Conservation (phyloP, 2,797 vertebrate genomes). For the Macrochelys suwanniensis region DNA sequence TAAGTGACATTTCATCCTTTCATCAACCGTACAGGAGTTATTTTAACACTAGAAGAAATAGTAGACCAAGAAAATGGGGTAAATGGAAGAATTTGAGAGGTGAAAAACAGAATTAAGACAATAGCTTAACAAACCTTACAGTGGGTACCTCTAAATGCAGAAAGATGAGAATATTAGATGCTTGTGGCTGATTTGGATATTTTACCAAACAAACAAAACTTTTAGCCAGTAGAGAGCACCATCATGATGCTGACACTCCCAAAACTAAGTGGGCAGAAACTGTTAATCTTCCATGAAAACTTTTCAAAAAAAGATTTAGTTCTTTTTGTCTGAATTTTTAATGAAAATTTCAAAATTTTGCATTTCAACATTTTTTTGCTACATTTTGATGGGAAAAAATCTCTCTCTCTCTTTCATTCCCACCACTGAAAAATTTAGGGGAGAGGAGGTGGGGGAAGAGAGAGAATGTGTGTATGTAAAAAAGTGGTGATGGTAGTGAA, state of each 20-base stretch:
- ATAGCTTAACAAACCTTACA: neutral
- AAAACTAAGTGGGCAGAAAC: neutral
- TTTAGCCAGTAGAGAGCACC: neutral
- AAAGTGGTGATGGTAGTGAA: too few relatives aligned
- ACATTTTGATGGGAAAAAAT: too few relatives aligned
- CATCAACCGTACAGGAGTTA: neutral
- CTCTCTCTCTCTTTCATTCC: too few relatives aligned
- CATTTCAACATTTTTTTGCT: too few relatives aligned
- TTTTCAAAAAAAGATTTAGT: too few relatives aligned
- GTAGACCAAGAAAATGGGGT: neutral
- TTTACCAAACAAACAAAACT: too few relatives aligned
- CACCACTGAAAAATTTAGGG: too few relatives aligned
- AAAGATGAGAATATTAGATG: neutral
- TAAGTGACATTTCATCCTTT: neutral
- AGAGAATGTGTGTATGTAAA: too few relatives aligned
- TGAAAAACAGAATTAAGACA: neutral
- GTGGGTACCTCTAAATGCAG: neutral
- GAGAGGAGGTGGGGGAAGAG: too few relatives aligned
- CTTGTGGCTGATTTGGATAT: neutral
- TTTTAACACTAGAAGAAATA: neutral
- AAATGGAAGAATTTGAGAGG: neutral
- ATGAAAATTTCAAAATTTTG: too few relatives aligned
- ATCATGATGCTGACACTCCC: neutral
- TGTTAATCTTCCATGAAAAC: too few relatives aligned
- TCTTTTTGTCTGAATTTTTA: too few relatives aligned